Evolutionary conservation across 2,888 invertebrate genomes (phyloP).

Genomic region (Smittia aterrima): DNA sequence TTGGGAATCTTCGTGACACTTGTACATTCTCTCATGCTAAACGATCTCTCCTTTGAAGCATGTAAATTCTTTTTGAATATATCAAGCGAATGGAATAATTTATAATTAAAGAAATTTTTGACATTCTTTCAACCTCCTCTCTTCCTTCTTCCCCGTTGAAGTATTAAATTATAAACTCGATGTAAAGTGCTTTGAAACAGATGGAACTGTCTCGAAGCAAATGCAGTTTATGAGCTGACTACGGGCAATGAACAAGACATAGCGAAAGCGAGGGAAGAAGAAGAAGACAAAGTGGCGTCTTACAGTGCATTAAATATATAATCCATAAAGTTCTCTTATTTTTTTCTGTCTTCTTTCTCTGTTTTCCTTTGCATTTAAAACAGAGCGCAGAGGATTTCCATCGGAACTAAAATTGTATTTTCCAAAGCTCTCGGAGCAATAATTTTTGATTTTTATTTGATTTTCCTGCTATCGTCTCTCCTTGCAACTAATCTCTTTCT

Average conservation of each 20-base stretch:
- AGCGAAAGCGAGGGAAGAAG: neutral
- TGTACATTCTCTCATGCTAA: too few relatives aligned
- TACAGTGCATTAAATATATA: conserved; percentile 40
- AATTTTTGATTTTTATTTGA: conserved; percentile 39
- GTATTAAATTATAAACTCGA: neutral
- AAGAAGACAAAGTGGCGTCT: conserved; percentile 32
- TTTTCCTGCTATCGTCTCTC: conserved; percentile 18
- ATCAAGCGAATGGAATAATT: conserved; percentile 29
- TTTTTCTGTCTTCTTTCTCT: conserved; percentile 1
- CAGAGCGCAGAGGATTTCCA: neutral
- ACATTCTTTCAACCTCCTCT: conserved; percentile 17
- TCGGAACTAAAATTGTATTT: neutral
- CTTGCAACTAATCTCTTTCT: conserved; percentile 19
- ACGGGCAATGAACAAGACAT: neutral
- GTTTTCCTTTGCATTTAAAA: neutral
- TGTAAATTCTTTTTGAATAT: too few relatives aligned
- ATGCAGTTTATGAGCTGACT: conserved; percentile 33
- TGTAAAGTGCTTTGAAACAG: conserved; percentile 18
- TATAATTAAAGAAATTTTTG: conserved; percentile 33
- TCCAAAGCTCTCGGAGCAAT: conserved; percentile 26
- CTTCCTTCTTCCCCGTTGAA: neutral
- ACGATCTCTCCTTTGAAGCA: too few relatives aligned
- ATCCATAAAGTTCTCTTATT: conserved; percentile 16
- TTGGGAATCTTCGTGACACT: too few relatives aligned
- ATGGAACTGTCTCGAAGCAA: conserved; percentile 13